phyloP scores from a whole-genome alignment of 2,797 vertebrate genomes.

The Coranthus polyacanthus region DNA sequence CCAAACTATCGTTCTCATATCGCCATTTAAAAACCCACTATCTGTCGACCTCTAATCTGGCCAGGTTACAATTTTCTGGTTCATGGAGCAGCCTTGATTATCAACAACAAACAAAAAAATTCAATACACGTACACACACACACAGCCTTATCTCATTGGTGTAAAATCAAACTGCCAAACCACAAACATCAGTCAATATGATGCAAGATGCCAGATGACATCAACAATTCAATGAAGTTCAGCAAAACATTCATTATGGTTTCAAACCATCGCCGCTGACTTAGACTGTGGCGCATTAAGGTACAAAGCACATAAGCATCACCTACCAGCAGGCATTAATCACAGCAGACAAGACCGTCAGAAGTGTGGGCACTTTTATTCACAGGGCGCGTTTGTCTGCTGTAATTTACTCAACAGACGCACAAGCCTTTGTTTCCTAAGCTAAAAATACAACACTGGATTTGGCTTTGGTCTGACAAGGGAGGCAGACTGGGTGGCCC shows the following conservation, averaged over 20 bases:
- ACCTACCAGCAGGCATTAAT: constrained; percentile 47
- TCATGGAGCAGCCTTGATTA: constrained; percentile 2
- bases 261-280: constrained; percentile 32
- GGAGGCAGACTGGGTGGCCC: no score
- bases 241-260: constrained; percentile 7
- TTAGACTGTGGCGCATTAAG: constrained; percentile 34
- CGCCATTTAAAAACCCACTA: no score
- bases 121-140: background rate
- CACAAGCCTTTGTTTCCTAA: constrained; percentile 34
- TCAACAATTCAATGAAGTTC: constrained; percentile 37
- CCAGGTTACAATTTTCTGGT: background rate
- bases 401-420: constrained; percentile 42
- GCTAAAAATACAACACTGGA: constrained; percentile 52
- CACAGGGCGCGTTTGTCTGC: constrained; percentile 42
- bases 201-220: constrained; percentile 8
- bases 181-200: constrained; percentile 22
- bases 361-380: constrained; percentile 39
- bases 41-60: no score
- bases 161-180: constrained; percentile 32
- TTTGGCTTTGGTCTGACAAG: constrained; percentile 29
- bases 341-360: constrained; percentile 45
- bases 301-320: constrained; percentile 38
- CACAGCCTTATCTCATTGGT: constrained; percentile 4
- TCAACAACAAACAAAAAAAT: constrained; percentile 6
- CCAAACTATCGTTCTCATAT: no score